Evolutionary conservation across 2,113 vertebrate genomes (phyloP), one percentile per base, ranked within the genome.

Genomic region (Hiodon alosoides): DNA sequence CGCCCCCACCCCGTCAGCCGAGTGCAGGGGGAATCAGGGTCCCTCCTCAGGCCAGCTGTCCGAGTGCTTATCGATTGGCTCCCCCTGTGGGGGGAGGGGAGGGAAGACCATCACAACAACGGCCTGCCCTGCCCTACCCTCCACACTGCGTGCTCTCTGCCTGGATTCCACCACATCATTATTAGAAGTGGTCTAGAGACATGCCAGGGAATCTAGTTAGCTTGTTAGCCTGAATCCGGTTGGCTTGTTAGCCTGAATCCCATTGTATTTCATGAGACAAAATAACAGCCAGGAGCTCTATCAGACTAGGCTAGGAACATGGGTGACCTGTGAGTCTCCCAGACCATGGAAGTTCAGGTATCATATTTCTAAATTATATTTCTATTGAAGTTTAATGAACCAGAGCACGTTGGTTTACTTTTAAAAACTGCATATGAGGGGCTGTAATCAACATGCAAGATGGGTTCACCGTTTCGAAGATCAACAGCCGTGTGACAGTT

Each of bases 31-130:
- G 89, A 90, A 88, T 81, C 78, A 80, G 80, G 82, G 81, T 84
- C 11, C 17, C 79, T 61, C 72, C 80, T 77, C 80, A 78, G 80
- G 81, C 80, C 89, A 89, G 87, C 88, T 90, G 88, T 85, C 78
- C 71, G 16, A 64, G 81, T 85, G 76, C 83, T 87, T 90, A 89
- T 90, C 89, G 87, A 91, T 88, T 82, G 67, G 80, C 31, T 78
- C 75, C 77, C 77, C 61, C 64, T 73, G 73, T 79, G 62, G 78
- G 78, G 67, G 64, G 69, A 67, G 76, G 76, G 64, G 48, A 48
- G 55, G 67, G 11, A 47, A 67, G 69, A 70, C 71, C 80, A 77
- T 83, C 80, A 81, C 73, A 75, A 77, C 73, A 78, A 81, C 65
- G 81, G 84, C 76, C 80, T 83, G 81, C 80, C 76, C 78, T 59